Evolutionary conservation across 1,140 invertebrate genomes (phyloP), one percentile per base, ranked within the genome.

Genomic region (Orchestia grillus): DNA sequence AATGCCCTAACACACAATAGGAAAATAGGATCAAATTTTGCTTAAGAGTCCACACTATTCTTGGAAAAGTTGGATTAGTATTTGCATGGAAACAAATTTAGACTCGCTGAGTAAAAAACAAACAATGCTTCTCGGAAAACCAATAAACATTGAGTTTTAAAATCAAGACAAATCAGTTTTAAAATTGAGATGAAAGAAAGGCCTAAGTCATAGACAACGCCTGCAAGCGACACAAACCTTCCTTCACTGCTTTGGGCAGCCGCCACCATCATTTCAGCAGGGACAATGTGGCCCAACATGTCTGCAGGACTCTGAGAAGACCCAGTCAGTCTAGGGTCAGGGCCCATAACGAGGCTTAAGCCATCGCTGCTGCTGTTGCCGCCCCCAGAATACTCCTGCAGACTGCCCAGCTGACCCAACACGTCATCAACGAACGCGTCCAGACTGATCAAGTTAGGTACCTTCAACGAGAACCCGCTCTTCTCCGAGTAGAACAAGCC

Each of bases 391-490:
- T 94, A 94, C 40, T 94, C 92, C 44, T 94, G 92, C 92, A 94
- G 44, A n/a, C 92, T 94, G 36, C 92, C 92, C 41, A 94, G 44
- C 44, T 94, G 92, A 47, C 43, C 47, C 96, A 96, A 57, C 96
- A 96, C 96, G 57, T 45, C 53, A 96, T 88, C 90, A 62, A 96
- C 88, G 41, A 88, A 87, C 44, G 43, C 95, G 41, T 92, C 88
- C 44, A 95, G 96, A 96, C 95, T 96, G 96, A 96, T 88, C 97
- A 53, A 11, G 53, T 90, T 16, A 62, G 95, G 47, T 16, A 77
- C 36, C 62, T 95, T 41, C 53, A 91, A 41, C 3, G 96, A 62
- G 88, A 44, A 44, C 44, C 44, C 77, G 15, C 88, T 47, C 41
- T 41, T 42, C 53, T 62, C n/a, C 6, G 53, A 62, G 43, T 91